phyloP scores from a whole-genome alignment of 2,113 vertebrate species.

The Pteronura brasiliensis region DNA sequence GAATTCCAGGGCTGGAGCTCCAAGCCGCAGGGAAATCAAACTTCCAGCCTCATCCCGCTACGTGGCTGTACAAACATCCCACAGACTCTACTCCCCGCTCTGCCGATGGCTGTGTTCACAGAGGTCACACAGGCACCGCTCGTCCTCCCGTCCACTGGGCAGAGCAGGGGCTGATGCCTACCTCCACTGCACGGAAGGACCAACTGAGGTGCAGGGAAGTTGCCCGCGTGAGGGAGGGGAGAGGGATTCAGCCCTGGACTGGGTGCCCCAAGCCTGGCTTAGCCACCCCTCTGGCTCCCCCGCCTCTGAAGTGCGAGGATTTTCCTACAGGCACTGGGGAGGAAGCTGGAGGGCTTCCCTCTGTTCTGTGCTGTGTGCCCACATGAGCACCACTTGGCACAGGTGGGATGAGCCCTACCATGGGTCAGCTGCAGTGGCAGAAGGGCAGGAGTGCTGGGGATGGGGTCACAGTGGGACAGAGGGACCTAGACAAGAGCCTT shows the following conservation, averaged over 20 bases:
- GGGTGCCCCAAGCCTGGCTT: neutral
- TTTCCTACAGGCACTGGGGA: accelerated
- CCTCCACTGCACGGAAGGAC: neutral
- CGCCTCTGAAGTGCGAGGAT: accelerated
- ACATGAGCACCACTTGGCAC: accelerated
- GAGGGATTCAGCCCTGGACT: neutral
- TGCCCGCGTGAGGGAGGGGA: accelerated
- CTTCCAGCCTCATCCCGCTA: accelerated
- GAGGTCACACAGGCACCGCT: accelerated
- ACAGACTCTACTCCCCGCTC: neutral
- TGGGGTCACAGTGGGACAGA: neutral
- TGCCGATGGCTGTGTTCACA: accelerated
- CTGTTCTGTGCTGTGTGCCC: accelerated
- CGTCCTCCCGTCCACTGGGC: neutral
- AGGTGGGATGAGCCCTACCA: neutral
- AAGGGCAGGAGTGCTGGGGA: accelerated
- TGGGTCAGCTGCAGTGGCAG: neutral
- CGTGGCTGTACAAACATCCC: accelerated
- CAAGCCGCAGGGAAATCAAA: neutral
- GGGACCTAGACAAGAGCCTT: neutral
- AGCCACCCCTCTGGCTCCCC: neutral
- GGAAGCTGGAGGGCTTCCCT: accelerated
- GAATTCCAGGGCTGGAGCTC: neutral
- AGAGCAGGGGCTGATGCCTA: accelerated
- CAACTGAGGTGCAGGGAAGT: neutral